A percentile compares a stretch with the other conserved stretches of the same genome.
These are phyloP conservation scores for Ametastegia equiseti DNA, from an alignment of 2,888 invertebrate genomes.

Conservation along the genomic window DNA sequence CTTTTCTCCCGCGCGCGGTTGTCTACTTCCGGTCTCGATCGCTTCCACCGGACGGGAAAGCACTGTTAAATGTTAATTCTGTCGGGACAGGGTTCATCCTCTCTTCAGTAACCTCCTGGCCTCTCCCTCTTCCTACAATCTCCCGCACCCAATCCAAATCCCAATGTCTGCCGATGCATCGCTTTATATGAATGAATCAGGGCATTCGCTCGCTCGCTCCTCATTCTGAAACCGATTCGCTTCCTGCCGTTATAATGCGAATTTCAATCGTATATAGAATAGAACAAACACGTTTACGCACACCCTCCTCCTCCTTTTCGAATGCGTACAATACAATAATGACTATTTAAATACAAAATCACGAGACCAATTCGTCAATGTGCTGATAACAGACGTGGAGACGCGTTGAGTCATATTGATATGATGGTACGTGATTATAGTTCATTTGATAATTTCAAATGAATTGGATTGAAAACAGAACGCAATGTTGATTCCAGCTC, in stretches of 20 bases:
- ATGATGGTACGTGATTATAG: background rate
- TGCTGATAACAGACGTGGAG: background rate
- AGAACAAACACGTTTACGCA: background rate
- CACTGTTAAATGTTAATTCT: conserved; percentile 38
- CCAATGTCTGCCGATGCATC: background rate
- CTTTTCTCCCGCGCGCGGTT: conserved; percentile 24
- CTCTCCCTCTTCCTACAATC: background rate
- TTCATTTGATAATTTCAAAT: background rate
- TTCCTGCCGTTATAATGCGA: conserved; percentile 1
- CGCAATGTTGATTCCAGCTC: no score
- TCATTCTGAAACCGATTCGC: conserved; percentile 7
- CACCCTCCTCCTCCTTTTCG: background rate
- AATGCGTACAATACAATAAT: background rate
- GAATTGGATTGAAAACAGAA: background rate
- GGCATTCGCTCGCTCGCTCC: background rate
- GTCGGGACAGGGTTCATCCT: conserved; percentile 39
- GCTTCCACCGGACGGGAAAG: conserved; percentile 38
- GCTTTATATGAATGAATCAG: background rate
- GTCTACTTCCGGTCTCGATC: conserved; percentile 21
- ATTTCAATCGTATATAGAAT: background rate
- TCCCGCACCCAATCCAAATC: conserved; percentile 1
- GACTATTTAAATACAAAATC: background rate
- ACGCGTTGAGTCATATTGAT: background rate
- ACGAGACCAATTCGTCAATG: background rate
- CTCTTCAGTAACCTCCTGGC: background rate